These are phyloP conservation scores for Uria aalge DNA, from an alignment of 2,113 vertebrate species.

Conservation along the genomic window DNA sequence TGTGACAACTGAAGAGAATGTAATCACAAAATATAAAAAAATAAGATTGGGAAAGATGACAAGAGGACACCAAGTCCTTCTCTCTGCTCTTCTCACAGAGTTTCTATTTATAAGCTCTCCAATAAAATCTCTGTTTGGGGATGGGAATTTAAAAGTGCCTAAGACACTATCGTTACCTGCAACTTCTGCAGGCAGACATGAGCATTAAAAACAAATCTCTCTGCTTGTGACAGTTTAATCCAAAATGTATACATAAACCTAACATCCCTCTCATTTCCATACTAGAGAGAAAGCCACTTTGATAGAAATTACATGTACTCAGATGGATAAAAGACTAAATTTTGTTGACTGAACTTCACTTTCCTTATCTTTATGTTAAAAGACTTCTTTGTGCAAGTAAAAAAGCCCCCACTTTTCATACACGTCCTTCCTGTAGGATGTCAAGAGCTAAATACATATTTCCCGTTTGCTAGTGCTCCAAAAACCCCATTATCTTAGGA, in stretches of 20 bases:
- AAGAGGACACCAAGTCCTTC: neutral
- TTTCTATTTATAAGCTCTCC: neutral
- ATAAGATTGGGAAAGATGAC: neutral
- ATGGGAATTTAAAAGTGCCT: neutral
- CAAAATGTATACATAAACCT: neutral
- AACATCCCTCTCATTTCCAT: neutral
- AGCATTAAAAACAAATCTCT: neutral
- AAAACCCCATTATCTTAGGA: neutral
- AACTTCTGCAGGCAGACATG: fast-evolving
- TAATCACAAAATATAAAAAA: neutral
- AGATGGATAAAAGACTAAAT: neutral
- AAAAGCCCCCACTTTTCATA: neutral
- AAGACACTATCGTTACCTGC: neutral
- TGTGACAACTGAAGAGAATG: neutral
- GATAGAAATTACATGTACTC: neutral
- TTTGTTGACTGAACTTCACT: neutral
- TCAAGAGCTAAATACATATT: neutral
- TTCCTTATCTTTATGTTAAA: neutral
- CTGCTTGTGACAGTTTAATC: neutral
- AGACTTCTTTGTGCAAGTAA: neutral
- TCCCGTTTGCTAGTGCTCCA: neutral
- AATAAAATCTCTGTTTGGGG: neutral
- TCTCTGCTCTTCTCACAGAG: neutral
- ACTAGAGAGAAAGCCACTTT: neutral
- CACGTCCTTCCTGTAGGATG: neutral